These are phyloP conservation scores for Papilio polyxenes DNA, from an alignment of 1,140 invertebrate species.

Conservation along the genomic window DNA sequence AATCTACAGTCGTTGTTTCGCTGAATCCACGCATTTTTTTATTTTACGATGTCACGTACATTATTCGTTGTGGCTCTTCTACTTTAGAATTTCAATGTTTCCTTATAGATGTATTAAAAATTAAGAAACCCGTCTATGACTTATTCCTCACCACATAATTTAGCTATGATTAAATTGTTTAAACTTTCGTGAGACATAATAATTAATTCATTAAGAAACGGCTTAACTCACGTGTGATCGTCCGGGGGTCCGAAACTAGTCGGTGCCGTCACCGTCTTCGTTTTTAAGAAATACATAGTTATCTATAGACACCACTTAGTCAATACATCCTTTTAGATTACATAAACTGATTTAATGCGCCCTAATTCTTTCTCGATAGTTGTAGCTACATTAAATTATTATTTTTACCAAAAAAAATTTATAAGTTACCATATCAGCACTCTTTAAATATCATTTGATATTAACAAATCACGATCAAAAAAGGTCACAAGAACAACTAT, in stretches of 20 bases:
- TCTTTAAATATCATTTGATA: background rate
- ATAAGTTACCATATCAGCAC: background rate
- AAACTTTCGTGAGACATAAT: no score
- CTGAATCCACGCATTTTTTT: constrained; percentile 25
- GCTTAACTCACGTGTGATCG: no score
- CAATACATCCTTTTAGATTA: no score
- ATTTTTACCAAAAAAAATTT: no score
- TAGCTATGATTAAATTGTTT: background rate
- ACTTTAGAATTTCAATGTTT: background rate
- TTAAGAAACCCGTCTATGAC: background rate
- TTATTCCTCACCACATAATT: background rate
- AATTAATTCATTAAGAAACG: no score
- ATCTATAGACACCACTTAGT: no score
- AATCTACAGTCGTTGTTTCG: constrained; percentile 17
- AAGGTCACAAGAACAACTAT: constrained; percentile 10
- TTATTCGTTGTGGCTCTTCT: background rate
- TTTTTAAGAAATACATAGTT: background rate
- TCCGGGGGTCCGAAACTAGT: no score
- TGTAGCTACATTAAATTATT: no score
- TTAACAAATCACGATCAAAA: background rate
- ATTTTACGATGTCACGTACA: background rate
- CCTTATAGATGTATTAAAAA: background rate
- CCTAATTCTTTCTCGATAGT: no score
- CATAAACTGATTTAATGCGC: no score
- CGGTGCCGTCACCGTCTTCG: no score